Conservation (phyloP, 2,113 vertebrate species). For the Tangachromis dhanisi region DNA sequence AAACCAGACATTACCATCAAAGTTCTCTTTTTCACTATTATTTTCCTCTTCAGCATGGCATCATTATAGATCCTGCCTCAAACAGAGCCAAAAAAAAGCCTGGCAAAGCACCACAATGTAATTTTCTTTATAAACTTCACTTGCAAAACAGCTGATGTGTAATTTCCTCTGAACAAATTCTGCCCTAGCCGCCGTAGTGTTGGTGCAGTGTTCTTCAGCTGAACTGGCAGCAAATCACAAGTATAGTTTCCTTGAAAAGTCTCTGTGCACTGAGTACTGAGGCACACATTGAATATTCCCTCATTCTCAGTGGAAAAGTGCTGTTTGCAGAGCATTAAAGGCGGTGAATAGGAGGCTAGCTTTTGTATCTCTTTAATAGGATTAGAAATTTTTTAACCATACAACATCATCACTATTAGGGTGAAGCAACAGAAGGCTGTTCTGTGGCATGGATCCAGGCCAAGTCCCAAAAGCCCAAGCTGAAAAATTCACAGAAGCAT, state of each 20-base stretch:
- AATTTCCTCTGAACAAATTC: not conserved
- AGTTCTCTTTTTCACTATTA: not conserved
- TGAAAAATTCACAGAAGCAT: not conserved
- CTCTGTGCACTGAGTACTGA: not conserved
- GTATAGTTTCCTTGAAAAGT: not conserved
- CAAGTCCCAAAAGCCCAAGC: conserved; percentile 20
- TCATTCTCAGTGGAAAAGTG: not conserved
- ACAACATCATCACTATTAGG: conserved; percentile 11
- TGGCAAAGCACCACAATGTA: not conserved
- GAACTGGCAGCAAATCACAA: not conserved
- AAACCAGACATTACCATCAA: not conserved
- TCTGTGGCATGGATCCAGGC: not conserved
- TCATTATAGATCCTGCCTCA: not conserved
- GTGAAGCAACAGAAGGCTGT: not conserved
- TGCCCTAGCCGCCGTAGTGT: not conserved
- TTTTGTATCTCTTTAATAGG: conserved; percentile 20
- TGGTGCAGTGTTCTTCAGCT: not conserved
- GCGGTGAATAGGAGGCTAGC: not conserved
- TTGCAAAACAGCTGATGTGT: not conserved
- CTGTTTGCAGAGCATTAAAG: not conserved
- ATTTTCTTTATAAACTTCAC: not conserved
- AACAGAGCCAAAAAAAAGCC: not conserved
- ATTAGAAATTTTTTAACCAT: conserved; percentile 13
- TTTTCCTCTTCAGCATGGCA: not conserved
- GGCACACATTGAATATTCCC: not conserved